Percentiles rank a stretch among this genome's conserved stretches.
These are phyloP conservation scores for Tamias sibiricus DNA, from an alignment of 2,113 vertebrate genomes.

Conservation along the genomic window DNA sequence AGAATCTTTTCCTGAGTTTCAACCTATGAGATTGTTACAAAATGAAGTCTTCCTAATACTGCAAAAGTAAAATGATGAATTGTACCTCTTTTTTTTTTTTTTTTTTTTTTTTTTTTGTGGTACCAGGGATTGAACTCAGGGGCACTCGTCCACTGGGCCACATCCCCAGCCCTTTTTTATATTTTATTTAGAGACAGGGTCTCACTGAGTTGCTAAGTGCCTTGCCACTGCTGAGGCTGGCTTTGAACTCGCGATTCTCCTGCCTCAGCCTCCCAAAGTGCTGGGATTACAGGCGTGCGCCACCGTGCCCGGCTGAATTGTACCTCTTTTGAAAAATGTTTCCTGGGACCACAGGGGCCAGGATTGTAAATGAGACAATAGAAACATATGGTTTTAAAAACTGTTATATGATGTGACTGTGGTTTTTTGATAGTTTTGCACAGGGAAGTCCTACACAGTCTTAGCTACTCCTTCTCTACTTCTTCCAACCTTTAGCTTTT, in stretches of 20 bases:
- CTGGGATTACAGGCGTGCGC: no score
- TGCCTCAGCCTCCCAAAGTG: no score
- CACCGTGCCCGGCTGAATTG: no score
- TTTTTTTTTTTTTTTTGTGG: no score
- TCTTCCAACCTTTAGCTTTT: background rate
- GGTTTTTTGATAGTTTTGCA: background rate
- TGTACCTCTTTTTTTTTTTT: background rate
- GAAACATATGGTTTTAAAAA: background rate
- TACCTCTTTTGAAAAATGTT: background rate
- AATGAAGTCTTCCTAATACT: background rate
- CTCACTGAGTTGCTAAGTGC: no score
- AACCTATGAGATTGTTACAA: background rate
- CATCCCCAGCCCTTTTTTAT: no score
- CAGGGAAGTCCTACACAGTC: background rate
- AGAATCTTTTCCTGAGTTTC: background rate
- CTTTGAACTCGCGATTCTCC: no score
- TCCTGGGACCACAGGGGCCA: background rate
- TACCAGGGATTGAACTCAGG: no score
- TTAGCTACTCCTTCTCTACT: background rate
- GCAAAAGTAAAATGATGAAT: background rate
- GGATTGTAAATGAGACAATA: background rate
- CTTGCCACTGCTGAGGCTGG: no score
- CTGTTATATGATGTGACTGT: background rate
- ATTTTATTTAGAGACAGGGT: no score
- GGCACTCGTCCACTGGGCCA: no score